Evolutionary conservation across 2,888 invertebrate species (phyloP).

Genomic region (Drosophila hamatofila): DNA sequence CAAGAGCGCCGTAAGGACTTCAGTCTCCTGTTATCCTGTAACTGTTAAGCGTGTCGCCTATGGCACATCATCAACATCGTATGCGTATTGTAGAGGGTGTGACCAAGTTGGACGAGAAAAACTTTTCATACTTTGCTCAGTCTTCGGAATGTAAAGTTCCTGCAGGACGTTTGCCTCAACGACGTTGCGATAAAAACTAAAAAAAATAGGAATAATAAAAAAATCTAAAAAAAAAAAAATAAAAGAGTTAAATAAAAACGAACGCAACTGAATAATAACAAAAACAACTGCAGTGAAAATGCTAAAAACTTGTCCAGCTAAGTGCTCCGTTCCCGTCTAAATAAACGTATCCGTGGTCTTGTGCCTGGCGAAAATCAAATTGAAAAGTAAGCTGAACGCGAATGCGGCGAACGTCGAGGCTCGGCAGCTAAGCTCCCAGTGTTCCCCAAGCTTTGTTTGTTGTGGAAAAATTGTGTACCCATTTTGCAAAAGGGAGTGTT

Average conservation of each 20-base stretch:
- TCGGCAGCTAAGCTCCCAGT: slow-evolving; percentile 6
- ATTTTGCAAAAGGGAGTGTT: slow-evolving; percentile 65
- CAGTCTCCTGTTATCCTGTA: slow-evolving; percentile 67
- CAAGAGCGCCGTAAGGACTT: slow-evolving; percentile 47
- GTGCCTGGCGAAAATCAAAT: slow-evolving; percentile 32
- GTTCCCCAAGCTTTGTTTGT: slow-evolving; percentile 69
- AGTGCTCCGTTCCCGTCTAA: slow-evolving; percentile 35
- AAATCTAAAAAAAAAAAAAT: neutral
- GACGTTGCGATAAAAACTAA: slow-evolving; percentile 41
- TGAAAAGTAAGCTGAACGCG: slow-evolving; percentile 47
- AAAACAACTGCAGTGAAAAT: slow-evolving; percentile 34
- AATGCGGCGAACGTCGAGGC: slow-evolving; percentile 33
- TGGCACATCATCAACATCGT: slow-evolving; percentile 67
- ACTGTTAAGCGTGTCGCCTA: slow-evolving; percentile 36
- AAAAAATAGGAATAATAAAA: slow-evolving; percentile 7
- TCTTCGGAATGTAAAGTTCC: slow-evolving; percentile 83
- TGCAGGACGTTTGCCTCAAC: slow-evolving; percentile 70
- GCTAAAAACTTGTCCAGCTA: slow-evolving; percentile 34
- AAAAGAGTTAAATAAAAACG: slow-evolving; percentile 11
- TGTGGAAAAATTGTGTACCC: slow-evolving; percentile 80
- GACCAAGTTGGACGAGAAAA: slow-evolving; percentile 85
- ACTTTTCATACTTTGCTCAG: slow-evolving; percentile 84
- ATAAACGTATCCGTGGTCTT: slow-evolving; percentile 27
- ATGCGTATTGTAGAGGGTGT: slow-evolving; percentile 85
- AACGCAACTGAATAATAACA: slow-evolving; percentile 9